Base-by-base conservation (phyloP, 2,797 vertebrate species). In the Leucoraja ocellata region DNA sequence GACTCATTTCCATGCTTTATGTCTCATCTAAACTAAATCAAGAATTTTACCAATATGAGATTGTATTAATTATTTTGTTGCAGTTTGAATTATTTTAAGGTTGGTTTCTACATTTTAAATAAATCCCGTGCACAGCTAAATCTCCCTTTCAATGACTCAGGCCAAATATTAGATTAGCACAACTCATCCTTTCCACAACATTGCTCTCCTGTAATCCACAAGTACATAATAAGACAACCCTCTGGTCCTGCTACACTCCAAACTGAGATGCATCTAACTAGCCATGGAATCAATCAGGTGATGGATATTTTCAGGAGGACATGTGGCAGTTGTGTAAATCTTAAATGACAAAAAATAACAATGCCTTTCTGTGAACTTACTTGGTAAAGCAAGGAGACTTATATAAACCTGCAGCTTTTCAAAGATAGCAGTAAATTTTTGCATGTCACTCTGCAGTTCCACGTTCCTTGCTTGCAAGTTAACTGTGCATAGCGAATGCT, bases 351-450 rank as follows among this genome's bases (percentile, higher is more conserved):
- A 16, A 46, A 54, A 36, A 65, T 36, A 68, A 81, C 39, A 65
- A 91, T 46, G 39, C 10, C 6, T 54, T 92, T 91, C 65, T 92
- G 90, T 92, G 71, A 76, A 98, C 99, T 96, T 96, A 99, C 99
- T 98, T 79, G 98, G 98, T 96, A 99, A 96, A 28, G 97, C 97
- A 83, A 99, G 96, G 94, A 99, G 97, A 94, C 95, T 96, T 88
- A 99, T 77, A 0, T 99, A 99, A 0, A 95, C 98, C 94, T 98
- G 97, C 84, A 99, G 96, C 94, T 99, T 99, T 95, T 98, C 98
- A 96, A 99, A 99, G 94, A 97, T 94, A 3, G 97, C 96, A 3
- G 98, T 98, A 94, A 99, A 94, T 94, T 94, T 97, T 95, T 96
- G 98, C 96, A 98, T 96, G 95, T 98, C 98, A 46, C 94, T 96